A percentile compares a stretch with the other conserved stretches of the same genome.
Conservation (phyloP, 2,888 invertebrate genomes). For the Mimachlamys varia region DNA sequence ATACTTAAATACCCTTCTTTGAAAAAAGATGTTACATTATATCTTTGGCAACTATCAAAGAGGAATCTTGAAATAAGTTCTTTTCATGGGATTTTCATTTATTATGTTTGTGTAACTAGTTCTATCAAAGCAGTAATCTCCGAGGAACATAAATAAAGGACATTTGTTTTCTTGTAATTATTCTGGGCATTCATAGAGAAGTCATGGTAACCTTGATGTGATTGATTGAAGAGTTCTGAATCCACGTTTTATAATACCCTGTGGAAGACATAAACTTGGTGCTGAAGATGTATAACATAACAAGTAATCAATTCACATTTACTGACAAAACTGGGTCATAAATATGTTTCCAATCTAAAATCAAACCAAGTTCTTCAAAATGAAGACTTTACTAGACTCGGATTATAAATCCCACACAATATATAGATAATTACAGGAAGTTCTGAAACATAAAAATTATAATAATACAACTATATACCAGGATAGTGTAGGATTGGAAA, state of each 20-base stretch:
- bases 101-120: neutral
- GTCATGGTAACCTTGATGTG: neutral
- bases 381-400: neutral
- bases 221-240: neutral
- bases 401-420: neutral
- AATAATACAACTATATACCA: too few species aligned
- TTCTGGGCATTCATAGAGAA: neutral
- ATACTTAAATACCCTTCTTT: neutral
- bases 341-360: neutral
- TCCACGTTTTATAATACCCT: neutral
- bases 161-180: neutral
- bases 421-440: too few species aligned
- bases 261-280: neutral
- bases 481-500: too few species aligned
- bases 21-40: neutral
- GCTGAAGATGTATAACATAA: neutral
- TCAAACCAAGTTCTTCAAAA: neutral
- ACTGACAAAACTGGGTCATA: neutral
- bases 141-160: neutral
- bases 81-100: neutral
- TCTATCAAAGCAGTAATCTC: neutral
- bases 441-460: too few species aligned
- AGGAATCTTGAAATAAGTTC: neutral
- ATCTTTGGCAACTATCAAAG: neutral
- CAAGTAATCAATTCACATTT: conserved; percentile 1